Evolutionary conservation across 2,888 invertebrate species (phyloP), one percentile per base, ranked within the genome.

Genomic region (Cloeon dipterum): DNA sequence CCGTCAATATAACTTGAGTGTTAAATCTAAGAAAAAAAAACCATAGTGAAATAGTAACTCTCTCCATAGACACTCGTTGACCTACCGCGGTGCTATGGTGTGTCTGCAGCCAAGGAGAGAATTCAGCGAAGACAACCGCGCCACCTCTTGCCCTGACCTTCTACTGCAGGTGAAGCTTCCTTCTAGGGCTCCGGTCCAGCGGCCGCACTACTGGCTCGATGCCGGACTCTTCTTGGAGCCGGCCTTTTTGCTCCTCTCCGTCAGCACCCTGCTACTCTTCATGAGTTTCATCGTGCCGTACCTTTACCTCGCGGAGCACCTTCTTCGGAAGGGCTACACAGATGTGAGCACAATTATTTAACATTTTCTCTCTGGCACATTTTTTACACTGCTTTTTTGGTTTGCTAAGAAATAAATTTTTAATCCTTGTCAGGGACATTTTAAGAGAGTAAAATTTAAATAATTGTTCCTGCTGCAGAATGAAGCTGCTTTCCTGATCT

Each of bases 271-370:
- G 55, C 63, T 88, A 17, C 64, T 91, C 43, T 89, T 89, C 62
- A 75, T 81, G 49, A 88, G 88, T 79, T 81, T 81, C 57, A 89
- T 91, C 54, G 82, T 89, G 39, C 86, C 88, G 3, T 91, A 91
- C 55, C 78, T 91, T 46, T 91, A 85, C 60, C 66, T 88, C 44
- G 72, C 79, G 3, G 88, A 89, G 52, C 71, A 73, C 8, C 65
- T 70, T 32, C 66, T 67, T 49, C 62, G 73, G 54, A 51, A 52
- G 34, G 79, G 79, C 17, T 73, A 72, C 52, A 65, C 66, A 42
- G n/a, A n/a, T n/a, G n/a, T n/a, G n/a, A n/a, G n/a, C n/a, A n/a
- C n/a, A n/a, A n/a, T n/a, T n/a, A n/a, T n/a, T n/a, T n/a, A n/a
- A n/a, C n/a, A n/a, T n/a, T n/a, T n/a, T n/a, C n/a, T n/a, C n/a